Evolutionary conservation across 2,888 invertebrate genomes (phyloP), one percentile per base, ranked within the genome.

Genomic region (Phania funesta): DNA sequence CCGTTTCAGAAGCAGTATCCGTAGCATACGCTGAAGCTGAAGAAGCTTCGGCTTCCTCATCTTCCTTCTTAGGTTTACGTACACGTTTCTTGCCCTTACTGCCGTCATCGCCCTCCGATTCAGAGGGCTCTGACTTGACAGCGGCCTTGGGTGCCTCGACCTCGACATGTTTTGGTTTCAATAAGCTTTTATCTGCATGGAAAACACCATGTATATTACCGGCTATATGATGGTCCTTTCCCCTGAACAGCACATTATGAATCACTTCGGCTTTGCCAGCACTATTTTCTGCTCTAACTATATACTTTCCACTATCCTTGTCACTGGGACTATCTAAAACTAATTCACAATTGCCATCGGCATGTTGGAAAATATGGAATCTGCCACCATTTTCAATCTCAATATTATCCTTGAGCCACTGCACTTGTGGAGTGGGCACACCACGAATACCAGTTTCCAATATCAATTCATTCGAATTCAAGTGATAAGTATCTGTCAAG

Each of bases 401-500:
- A 58, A 92, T 91, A 64, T 94, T 94, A 86, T 96, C 94, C 89
- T 95, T 96, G 70, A 94, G 90, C 97, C 97, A 97, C 24, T 94
- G 93, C 60, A 96, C 93, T 0, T 91, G 93, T 0, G 96, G 95
- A 0, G 93, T 91, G 1, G 96, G 96, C 85, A 94, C 93, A 5
- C 95, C 95, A 41, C 95, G 93, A 50, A 96, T 94, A 16, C 94
- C 93, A 85, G 96, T 96, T 90, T 96, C 96, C 84, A 97, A 91
- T 54, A 94, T 92, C 56, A 96, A 89, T 88, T 96, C 95, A 87
- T 96, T 94, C 84, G 94, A 95, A 50, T 93, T 92, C 81, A 93
- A 92, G 86, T 94, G 94, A 89, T 95, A 96, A 3, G 92, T 93
- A 88, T 96, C 96, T 94, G 91, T 52, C 41, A 13, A 18, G 13